phyloP scores from a whole-genome alignment of 2,888 invertebrate genomes.

The Trichogramma dendrolimi region DNA sequence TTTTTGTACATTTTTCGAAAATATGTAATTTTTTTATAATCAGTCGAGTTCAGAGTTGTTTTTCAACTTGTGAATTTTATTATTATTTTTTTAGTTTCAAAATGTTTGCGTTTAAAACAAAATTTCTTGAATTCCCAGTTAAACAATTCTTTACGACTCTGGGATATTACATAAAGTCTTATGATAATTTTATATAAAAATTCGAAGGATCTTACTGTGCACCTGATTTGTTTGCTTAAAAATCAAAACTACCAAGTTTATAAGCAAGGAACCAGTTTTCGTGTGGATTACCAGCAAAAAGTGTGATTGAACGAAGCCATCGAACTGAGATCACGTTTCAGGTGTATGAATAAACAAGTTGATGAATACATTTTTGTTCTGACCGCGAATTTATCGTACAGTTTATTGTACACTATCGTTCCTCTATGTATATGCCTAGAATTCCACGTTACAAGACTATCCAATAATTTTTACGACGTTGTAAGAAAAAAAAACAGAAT shows the following conservation, averaged over 20 bases:
- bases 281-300: not conserved
- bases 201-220: not conserved
- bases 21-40: too few species aligned
- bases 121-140: not conserved
- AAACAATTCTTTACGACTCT: not conserved
- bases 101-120: not conserved
- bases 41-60: not conserved
- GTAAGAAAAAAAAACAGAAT: too few species aligned
- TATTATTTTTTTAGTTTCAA: not conserved
- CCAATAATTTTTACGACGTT: too few species aligned
- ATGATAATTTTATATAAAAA: too few species aligned
- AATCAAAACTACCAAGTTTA: conserved; percentile 13
- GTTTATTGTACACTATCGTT: too few species aligned
- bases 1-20: too few species aligned
- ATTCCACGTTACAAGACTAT: too few species aligned
- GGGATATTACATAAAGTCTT: too few species aligned
- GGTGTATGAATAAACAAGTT: not conserved
- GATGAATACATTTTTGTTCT: not conserved
- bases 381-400: too few species aligned
- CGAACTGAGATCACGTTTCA: conserved; percentile 12
- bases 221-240: not conserved
- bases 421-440: too few species aligned
- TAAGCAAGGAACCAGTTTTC: not conserved
- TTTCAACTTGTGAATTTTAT: not conserved
- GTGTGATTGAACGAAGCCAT: conserved; percentile 2